phyloP scores from a whole-genome alignment of 2,797 vertebrate genomes.

The Hapalemur alaotrensis region DNA sequence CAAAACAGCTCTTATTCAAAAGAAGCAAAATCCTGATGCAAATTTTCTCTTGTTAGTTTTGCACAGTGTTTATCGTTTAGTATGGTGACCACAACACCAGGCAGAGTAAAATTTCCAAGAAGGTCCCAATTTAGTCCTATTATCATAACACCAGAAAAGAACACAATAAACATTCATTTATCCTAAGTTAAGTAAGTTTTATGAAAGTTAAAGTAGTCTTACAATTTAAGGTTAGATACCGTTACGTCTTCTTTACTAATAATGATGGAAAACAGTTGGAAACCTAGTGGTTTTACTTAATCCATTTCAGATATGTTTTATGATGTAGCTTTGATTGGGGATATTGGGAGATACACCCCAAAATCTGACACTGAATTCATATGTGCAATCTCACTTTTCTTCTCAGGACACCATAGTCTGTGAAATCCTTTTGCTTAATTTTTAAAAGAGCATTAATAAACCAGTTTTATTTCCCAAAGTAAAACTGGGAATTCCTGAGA shows the following conservation, averaged over 20 bases:
- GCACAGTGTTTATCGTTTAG: neutral
- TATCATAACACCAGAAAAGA: neutral
- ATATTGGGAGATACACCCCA: neutral
- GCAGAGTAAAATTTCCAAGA: neutral
- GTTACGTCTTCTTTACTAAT: constrained; percentile 7
- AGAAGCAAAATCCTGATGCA: neutral
- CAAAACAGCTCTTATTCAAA: neutral
- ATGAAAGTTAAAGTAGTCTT: neutral
- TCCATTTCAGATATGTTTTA: neutral
- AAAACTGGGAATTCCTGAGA: neutral
- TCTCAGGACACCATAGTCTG: neutral
- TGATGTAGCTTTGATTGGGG: neutral
- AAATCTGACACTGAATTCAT: neutral
- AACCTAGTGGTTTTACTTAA: neutral
- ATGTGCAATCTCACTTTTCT: neutral
- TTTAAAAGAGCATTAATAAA: neutral
- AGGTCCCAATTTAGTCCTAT: neutral
- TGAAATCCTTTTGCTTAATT: neutral
- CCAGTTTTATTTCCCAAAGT: neutral
- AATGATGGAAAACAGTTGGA: neutral
- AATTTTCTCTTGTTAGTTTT: neutral
- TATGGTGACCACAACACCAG: neutral
- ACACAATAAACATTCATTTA: neutral
- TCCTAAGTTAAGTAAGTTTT: neutral
- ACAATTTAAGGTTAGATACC: neutral